phyloP scores from a whole-genome alignment of 2,888 invertebrate genomes.

The Heliconius sara region DNA sequence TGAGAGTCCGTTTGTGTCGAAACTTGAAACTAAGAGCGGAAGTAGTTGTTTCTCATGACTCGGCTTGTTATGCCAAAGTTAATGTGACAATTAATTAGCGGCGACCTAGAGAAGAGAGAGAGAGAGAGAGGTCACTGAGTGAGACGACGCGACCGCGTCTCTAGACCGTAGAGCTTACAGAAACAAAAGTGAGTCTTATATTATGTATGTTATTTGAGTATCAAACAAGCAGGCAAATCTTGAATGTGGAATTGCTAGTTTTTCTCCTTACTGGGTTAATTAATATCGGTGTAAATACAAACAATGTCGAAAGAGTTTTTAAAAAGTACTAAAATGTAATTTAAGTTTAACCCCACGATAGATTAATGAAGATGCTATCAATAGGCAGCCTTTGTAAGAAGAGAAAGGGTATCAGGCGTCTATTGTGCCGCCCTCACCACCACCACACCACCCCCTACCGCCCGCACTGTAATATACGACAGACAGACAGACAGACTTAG shows the following conservation, averaged over 20 bases:
- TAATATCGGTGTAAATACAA: background rate
- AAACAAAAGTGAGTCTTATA: too few species aligned
- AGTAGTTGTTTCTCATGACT: conserved; percentile 24
- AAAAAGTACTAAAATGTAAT: background rate
- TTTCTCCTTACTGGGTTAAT: background rate
- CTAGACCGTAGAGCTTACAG: too few species aligned
- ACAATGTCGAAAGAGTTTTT: background rate
- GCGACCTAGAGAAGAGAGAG: conserved; percentile 5
- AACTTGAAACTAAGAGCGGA: background rate
- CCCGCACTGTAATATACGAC: too few species aligned
- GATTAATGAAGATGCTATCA: background rate
- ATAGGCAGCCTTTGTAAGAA: conserved; percentile 1
- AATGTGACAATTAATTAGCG: conserved; percentile 4
- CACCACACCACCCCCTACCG: background rate
- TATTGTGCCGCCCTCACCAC: background rate
- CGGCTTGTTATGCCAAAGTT: conserved; percentile 9
- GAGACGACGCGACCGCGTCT: background rate
- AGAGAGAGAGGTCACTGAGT: background rate
- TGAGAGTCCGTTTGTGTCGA: conserved; percentile 9
- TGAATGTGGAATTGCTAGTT: background rate
- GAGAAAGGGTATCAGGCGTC: conserved; percentile 13
- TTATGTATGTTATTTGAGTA: too few species aligned
- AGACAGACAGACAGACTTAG: too few species aligned
- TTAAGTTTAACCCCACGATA: background rate
- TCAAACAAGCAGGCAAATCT: too few species aligned